phyloP scores from a whole-genome alignment of 1,140 invertebrate species.

The Tyrophagus putrescentiae region DNA sequence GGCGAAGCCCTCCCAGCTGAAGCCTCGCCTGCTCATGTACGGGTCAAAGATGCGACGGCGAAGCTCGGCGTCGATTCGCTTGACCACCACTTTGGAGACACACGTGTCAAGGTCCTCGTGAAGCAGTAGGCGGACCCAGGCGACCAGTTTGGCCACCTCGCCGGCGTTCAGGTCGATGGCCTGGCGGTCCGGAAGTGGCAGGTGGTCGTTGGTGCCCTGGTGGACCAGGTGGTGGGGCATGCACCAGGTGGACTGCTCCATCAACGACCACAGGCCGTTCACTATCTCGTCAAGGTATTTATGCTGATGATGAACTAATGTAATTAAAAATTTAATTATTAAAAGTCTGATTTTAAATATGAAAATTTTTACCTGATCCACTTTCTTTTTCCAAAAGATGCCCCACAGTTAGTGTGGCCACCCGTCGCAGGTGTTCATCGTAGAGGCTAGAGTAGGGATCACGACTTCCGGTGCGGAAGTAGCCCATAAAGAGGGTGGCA shows the following conservation, averaged over 20 bases:
- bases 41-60: slow-evolving; percentile 3
- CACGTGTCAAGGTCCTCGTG: not conserved
- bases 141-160: not conserved
- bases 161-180: not conserved
- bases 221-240: not conserved
- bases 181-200: not conserved
- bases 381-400: not conserved
- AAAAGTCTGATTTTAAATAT: no score
- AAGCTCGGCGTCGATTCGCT: slow-evolving; percentile 15
- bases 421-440: not conserved
- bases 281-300: slow-evolving; percentile 13
- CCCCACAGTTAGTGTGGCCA: not conserved
- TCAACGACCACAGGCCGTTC: slow-evolving; percentile 6
- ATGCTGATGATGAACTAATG: no score
- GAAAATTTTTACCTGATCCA: not conserved
- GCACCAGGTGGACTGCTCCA: slow-evolving; percentile 12
- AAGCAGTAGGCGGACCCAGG: not conserved
- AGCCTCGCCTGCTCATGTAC: slow-evolving; percentile 8
- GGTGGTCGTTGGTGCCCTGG: not conserved
- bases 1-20: not conserved
- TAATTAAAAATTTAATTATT: no score
- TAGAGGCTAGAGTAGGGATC: no score
- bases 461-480: no score
- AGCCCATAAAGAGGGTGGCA: no score
- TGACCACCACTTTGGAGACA: not conserved